Evolutionary conservation across 2,888 invertebrate species (phyloP).

Genomic region (Brachynemurus nebulosus): DNA sequence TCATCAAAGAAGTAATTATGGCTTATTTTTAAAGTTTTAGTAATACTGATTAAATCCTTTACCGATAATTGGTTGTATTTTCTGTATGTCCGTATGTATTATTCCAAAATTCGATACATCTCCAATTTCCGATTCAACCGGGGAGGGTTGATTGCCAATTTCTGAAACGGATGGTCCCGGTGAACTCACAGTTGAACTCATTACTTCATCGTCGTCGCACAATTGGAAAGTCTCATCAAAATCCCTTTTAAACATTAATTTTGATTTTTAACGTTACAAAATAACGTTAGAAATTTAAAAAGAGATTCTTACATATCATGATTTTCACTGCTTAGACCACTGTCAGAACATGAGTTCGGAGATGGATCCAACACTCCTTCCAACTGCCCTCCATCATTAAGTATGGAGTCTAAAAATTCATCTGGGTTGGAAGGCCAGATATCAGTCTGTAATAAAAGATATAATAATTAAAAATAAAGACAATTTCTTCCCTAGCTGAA

Average conservation of each 20-base stretch:
- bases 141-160: slow-evolving; percentile 16
- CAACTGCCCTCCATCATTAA: slow-evolving; percentile 44
- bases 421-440: slow-evolving; percentile 38
- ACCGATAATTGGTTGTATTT: no score
- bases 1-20: no score
- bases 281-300: slow-evolving; percentile 12
- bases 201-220: slow-evolving; percentile 8
- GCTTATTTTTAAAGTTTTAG: no score
- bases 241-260: slow-evolving; percentile 2
- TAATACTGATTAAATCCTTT: no score
- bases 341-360: slow-evolving; percentile 44
- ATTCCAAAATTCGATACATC: no score
- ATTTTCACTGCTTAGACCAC: slow-evolving; percentile 51
- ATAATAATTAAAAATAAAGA: no score
- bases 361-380: slow-evolving; percentile 39
- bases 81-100: no score
- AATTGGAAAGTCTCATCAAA: slow-evolving; percentile 2
- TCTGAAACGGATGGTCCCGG: slow-evolving; percentile 18
- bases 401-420: slow-evolving; percentile 54
- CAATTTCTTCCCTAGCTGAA: no score
- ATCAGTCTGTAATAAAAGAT: slow-evolving; percentile 32
- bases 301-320: slow-evolving; percentile 37
- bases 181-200: slow-evolving; percentile 15
- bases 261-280: no score
- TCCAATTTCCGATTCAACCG: slow-evolving; percentile 6